phyloP scores from a whole-genome alignment of 2,797 vertebrate species.

The Macroramphosus scolopax region DNA sequence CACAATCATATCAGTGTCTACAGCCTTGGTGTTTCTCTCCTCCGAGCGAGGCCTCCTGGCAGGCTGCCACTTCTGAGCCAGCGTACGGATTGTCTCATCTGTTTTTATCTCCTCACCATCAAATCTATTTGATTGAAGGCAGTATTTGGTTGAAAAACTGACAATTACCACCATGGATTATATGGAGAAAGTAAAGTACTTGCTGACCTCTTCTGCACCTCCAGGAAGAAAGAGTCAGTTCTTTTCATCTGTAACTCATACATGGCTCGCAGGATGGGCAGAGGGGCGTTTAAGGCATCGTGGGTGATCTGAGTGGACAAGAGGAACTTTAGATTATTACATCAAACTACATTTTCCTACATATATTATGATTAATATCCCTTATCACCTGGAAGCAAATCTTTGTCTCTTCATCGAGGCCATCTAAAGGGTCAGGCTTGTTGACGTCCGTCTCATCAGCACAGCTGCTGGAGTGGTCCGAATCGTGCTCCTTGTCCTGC shows the following conservation, averaged over 20 bases:
- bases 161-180: neutral
- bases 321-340: neutral
- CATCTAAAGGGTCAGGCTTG: slow-evolving; percentile 89
- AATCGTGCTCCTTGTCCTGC: slow-evolving; percentile 84
- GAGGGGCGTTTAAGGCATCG: slow-evolving; percentile 91
- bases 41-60: slow-evolving; percentile 81
- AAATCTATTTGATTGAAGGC: slow-evolving; percentile 74
- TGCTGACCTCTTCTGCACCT: slow-evolving; percentile 92
- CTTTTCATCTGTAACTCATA: slow-evolving; percentile 96
- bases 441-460: slow-evolving; percentile 80
- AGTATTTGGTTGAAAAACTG: neutral
- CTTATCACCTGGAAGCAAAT: slow-evolving; percentile 91
- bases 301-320: slow-evolving; percentile 87
- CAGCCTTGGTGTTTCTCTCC: slow-evolving; percentile 88
- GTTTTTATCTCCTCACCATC: slow-evolving; percentile 93
- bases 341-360: neutral
- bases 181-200: neutral
- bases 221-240: slow-evolving; percentile 93
- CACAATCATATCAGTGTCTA: slow-evolving; percentile 96
- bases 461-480: slow-evolving; percentile 77
- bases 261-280: slow-evolving; percentile 94
- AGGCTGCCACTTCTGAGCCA: slow-evolving; percentile 96
- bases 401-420: slow-evolving; percentile 94
- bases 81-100: slow-evolving; percentile 89
- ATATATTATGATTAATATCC: neutral